Evolutionary conservation across 2,888 invertebrate species (phyloP).

Genomic region (Metopia argyrocephala): DNA sequence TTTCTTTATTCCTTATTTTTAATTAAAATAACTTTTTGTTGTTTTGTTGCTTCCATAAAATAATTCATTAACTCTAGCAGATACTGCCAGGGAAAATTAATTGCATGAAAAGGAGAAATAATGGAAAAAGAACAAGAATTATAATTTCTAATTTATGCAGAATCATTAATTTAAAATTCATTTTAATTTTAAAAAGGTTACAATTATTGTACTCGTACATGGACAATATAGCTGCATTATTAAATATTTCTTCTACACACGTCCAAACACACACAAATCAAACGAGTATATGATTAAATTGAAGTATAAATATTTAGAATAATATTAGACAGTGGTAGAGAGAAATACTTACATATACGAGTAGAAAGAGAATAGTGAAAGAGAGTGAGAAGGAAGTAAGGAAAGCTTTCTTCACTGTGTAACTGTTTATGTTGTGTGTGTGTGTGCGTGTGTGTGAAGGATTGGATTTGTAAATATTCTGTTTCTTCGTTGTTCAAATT

Average conservation of each 20-base stretch:
- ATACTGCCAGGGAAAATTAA: not conserved
- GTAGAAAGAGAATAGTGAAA: not conserved
- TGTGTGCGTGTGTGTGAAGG: too few relatives aligned
- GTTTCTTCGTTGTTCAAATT: not conserved
- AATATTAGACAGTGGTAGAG: too few relatives aligned
- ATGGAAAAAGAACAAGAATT: slow-evolving; percentile 2
- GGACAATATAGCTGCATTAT: not conserved
- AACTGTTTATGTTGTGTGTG: not conserved
- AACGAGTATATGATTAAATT: not conserved
- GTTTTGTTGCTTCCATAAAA: not conserved
- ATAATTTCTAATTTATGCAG: slow-evolving; percentile 35
- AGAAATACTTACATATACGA: too few relatives aligned
- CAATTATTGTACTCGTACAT: not conserved
- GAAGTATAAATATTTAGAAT: too few relatives aligned
- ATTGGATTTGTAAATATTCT: not conserved
- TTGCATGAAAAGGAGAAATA: not conserved
- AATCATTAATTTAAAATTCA: slow-evolving; percentile 37
- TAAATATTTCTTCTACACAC: too few relatives aligned
- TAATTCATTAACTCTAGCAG: not conserved
- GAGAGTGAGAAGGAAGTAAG: not conserved
- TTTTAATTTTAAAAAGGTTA: not conserved
- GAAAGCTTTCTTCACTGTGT: not conserved
- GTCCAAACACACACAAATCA: not conserved
- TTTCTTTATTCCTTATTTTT: too few relatives aligned
- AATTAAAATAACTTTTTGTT: not conserved